A percentile compares a stretch with the other conserved stretches of the same genome.
Evolutionary conservation across 2,113 vertebrate species (phyloP).

Genomic region (Anhinga rufa): DNA sequence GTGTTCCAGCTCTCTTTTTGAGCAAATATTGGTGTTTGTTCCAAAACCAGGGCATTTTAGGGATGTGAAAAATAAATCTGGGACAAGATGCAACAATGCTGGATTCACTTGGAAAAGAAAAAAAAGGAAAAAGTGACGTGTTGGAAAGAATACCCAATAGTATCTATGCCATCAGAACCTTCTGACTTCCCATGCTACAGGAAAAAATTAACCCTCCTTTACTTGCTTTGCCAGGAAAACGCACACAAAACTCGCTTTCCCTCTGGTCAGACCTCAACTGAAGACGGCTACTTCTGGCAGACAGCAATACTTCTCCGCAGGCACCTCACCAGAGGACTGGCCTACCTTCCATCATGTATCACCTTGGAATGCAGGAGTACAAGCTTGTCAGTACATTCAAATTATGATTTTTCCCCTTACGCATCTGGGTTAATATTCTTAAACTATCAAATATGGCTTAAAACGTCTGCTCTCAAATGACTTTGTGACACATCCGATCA

Average conservation of each 20-base stretch:
- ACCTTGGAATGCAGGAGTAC: neutral
- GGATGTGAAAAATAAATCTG: neutral
- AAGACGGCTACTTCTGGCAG: neutral
- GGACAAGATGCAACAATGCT: neutral
- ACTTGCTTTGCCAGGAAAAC: neutral
- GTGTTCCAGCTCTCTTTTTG: neutral
- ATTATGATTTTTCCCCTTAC: neutral
- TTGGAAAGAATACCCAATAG: neutral
- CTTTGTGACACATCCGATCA: neutral
- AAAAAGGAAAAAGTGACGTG: neutral
- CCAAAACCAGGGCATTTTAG: neutral
- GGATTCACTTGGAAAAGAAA: neutral
- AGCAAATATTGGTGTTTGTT: neutral
- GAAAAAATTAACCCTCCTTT: neutral
- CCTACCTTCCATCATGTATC: neutral
- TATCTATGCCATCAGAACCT: neutral
- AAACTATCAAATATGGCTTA: slow-evolving; percentile 28
- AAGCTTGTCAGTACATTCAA: neutral
- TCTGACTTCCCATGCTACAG: neutral
- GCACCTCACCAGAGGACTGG: neutral
- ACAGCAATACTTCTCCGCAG: neutral
- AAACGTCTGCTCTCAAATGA: neutral
- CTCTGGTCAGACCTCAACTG: neutral
- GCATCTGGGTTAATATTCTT: neutral
- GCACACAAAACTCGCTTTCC: neutral